Evolutionary conservation across 2,888 invertebrate species (phyloP), one percentile per base, ranked within the genome.

Genomic region (Ceraclea dissimilis): DNA sequence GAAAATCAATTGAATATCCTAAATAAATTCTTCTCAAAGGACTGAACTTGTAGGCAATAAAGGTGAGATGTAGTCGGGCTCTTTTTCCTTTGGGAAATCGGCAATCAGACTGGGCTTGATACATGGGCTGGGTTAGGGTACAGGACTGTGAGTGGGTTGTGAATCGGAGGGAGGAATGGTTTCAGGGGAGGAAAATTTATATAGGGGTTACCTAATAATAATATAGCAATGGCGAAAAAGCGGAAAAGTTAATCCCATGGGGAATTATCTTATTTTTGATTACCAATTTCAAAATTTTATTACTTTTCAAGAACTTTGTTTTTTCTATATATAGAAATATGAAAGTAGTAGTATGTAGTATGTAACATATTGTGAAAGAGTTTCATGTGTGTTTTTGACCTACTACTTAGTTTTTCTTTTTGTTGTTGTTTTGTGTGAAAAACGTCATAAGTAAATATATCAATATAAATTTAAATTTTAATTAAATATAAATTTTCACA

Each of bases 61-160:
- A 17, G 52, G 49, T 19, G 54, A 47, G 47, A 58, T 54, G 51
- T 50, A 51, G 58, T 46, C 46, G 50, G 57, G 53, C 50, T 49
- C n/a, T 46, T 57, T 57, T 54, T 50, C 58, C 58, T 54, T 34
- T 51, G 58, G 58, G 58, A 58, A 58, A 58, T 58, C 58, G 58
- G 51, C 51, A 58, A 54, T 54, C 54, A 58, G 52, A 54, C 54
- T 54, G 49, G 54, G 51, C 51, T 54, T 60, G 57, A 57, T 55
- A 57, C 57, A 57, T 60, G 57, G 57, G 31, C 44, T 49, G 50
- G 47, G 49, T 39, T 33, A 11, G 49, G 39, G 44, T 10, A 18
- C 18, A 22, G 26, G 16, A 13, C 18, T 16, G 47, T 16, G 39
- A 39, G 39, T 39, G 39, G 39, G 39, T 39, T 39, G 39, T 13